phyloP scores from a whole-genome alignment of 92 coral and sea anemone species.

The Montipora capitata region DNA sequence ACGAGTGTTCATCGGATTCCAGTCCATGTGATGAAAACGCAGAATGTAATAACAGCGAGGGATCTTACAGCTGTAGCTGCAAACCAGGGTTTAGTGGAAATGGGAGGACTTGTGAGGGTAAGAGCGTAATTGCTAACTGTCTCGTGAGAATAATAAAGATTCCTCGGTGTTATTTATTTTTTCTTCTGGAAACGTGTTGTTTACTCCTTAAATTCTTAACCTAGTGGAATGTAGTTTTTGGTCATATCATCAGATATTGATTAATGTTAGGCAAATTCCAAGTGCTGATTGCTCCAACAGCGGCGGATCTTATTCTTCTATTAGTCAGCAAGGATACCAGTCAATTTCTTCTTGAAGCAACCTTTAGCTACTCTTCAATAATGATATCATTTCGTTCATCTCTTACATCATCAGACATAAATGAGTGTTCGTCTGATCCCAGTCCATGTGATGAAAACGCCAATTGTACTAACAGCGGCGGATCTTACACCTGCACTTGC shows the following conservation, averaged over 20 bases:
- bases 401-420: conserved; percentile 46
- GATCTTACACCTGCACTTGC: conserved; percentile 69
- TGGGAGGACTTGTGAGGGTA: conserved; percentile 73
- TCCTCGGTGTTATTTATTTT: no score
- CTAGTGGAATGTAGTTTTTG: no score
- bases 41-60: no score
- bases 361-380: background rate
- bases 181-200: no score
- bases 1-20: conserved; percentile 50
- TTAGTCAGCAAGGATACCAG: conserved; percentile 48
- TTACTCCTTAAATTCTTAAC: no score
- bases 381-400: background rate
- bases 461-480: conserved; percentile 61
- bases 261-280: conserved; percentile 44
- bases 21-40: conserved; percentile 47
- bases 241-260: background rate
- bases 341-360: background rate
- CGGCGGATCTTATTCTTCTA: conserved; percentile 46
- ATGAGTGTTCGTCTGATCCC: conserved; percentile 57
- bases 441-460: conserved; percentile 54
- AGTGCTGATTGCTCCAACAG: conserved; percentile 57
- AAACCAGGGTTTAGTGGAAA: conserved; percentile 76
- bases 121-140: no score
- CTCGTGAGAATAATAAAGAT: no score
- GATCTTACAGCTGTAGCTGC: conserved; percentile 56